A percentile compares a stretch with the other conserved stretches of the same genome.
Conservation (phyloP, 2,113 vertebrate genomes). For the Zeus faber region DNA sequence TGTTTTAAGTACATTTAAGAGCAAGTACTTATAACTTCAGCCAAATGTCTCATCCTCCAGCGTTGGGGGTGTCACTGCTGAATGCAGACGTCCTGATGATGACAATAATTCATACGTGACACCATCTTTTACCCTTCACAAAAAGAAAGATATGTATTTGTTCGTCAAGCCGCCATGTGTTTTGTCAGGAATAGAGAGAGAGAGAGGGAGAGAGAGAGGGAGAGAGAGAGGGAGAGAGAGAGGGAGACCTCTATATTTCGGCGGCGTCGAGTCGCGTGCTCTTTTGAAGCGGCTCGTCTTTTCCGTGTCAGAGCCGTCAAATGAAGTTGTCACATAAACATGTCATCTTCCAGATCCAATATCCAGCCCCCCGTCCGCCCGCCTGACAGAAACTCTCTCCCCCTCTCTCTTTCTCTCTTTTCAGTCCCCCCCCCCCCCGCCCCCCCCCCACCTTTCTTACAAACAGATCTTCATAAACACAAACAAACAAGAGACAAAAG, state of each 20-base stretch:
- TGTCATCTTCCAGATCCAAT: conserved; percentile 58
- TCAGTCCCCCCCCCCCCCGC: conserved; percentile 35
- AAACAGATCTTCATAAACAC: conserved; percentile 57
- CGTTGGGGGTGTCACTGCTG: neutral
- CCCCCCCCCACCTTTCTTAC: neutral
- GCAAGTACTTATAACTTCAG: too few relatives aligned
- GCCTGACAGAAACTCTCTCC: conserved; percentile 46
- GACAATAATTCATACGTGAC: neutral
- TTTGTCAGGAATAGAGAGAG: neutral
- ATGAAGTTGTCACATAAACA: conserved; percentile 67
- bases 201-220: neutral
- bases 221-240: too few relatives aligned
- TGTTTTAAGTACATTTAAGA: too few relatives aligned
- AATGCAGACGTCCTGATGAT: neutral
- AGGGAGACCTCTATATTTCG: neutral
- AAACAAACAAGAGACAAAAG: conserved; percentile 61
- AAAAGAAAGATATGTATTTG: neutral
- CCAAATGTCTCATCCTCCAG: too few relatives aligned
- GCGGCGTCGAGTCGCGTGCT: conserved; percentile 14
- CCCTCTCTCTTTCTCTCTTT: conserved; percentile 37
- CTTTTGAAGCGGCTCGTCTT: conserved; percentile 66
- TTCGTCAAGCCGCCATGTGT: neutral
- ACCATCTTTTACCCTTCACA: neutral
- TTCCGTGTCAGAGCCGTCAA: conserved; percentile 62
- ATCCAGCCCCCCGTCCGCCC: conserved; percentile 51